Evolutionary conservation across 2,797 vertebrate species (phyloP), one percentile per base, ranked within the genome.

Genomic region (Thunnus albacares): DNA sequence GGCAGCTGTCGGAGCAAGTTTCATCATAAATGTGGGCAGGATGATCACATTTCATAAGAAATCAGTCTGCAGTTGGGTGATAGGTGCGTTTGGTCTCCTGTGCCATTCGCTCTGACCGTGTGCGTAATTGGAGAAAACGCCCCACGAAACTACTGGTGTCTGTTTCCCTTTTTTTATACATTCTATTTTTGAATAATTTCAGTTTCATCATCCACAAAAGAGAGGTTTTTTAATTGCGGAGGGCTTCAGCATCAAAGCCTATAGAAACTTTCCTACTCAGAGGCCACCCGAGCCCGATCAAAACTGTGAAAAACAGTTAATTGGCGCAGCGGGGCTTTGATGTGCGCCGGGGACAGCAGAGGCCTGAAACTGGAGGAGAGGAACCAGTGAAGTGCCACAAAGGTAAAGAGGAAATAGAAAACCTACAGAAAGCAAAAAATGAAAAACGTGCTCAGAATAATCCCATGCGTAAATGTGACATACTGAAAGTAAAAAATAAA

Each of bases 301-400:
- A 49, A 77, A 41, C 70, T 60, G 79, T 59, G 70, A 77, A 73
- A 71, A 82, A 60, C 62, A 52, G 62, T 81, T 89, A 89, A 93
- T 90, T 92, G 86, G 89, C 62, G n/a, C 81, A 18, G 75, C 72
- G 59, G 82, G 26, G 59, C 87, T 93, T 88, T 93, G 90, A 94
- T 90, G 90, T 83, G 60, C 56, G 81, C 55, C 30, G 43, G 20
- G 45, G 30, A 79, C 79, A 71, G 56, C 58, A 45, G 66, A 65
- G 63, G 68, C 26, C 78, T 77, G 87, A 87, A 84, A 90, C 81
- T 14, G 62, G 80, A 85, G 79, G 57, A 85, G 60, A 66, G 55
- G 62, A 66, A 52, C 30, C 33, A 7, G 26, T n/a, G 63, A 75
- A 78, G 59, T 80, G 58, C 30, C 14, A 59, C 65, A 75, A 79